Conservation (phyloP, 2,797 vertebrate genomes). For the Acanthis flammea region DNA sequence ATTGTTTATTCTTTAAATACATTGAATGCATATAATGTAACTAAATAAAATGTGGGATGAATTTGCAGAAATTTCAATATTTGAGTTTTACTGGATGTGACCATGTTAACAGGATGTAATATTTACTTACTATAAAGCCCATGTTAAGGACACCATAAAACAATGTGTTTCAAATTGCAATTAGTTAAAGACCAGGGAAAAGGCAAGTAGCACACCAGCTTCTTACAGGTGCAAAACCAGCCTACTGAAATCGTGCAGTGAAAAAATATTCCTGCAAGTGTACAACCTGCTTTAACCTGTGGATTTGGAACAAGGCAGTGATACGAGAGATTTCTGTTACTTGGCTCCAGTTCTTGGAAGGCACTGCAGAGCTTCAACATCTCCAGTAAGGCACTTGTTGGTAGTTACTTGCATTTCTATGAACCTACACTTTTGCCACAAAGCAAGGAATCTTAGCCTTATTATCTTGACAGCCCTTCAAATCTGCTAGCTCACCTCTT, state of each 20-base stretch:
- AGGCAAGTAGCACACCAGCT: not conserved
- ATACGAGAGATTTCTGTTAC: not conserved
- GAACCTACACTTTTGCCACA: not conserved
- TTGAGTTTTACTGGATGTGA: not conserved
- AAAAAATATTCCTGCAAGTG: not conserved
- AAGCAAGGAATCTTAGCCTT: not conserved
- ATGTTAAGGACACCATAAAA: not conserved
- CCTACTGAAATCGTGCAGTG: not conserved
- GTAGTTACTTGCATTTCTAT: not conserved
- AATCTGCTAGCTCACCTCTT: not conserved
- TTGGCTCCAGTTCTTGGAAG: not conserved
- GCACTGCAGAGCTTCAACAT: not conserved
- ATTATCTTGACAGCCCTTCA: not conserved
- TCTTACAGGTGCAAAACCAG: not conserved
- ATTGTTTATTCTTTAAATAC: not conserved
- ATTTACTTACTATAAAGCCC: not conserved
- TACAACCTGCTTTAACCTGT: not conserved
- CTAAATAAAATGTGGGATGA: not conserved
- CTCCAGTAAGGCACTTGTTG: not conserved
- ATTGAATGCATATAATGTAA: not conserved
- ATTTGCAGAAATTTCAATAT: not conserved
- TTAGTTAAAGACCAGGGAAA: not conserved
- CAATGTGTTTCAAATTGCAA: not conserved
- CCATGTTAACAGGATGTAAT: not conserved
- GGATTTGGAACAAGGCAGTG: not conserved